Evolutionary conservation across 2,797 vertebrate genomes (phyloP).

Genomic region (Lerista edwardsae): DNA sequence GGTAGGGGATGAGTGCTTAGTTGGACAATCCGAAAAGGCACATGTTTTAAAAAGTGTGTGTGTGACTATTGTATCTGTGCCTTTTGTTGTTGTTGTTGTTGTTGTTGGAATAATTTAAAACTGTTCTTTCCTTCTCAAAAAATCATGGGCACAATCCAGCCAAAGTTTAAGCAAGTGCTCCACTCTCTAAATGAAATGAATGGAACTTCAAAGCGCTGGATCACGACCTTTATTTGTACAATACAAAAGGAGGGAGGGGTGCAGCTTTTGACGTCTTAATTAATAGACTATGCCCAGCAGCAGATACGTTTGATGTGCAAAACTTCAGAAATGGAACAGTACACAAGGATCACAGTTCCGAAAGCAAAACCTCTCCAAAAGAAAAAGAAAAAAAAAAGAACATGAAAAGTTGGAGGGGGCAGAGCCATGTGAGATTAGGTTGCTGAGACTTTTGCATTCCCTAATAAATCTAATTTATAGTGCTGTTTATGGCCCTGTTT

Average conservation of each 20-base stretch:
- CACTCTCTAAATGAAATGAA: not conserved
- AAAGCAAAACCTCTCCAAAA: not conserved
- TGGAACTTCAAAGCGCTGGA: not conserved
- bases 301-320: not conserved
- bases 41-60: not conserved
- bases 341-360: not conserved
- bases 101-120: no score
- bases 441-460: not conserved
- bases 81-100: not conserved
- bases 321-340: not conserved
- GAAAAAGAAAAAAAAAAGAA: no score
- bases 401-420: no score
- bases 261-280: not conserved
- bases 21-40: not conserved
- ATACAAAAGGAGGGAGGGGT: not conserved
- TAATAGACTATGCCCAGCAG: not conserved
- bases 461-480: conserved; percentile 3
- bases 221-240: not conserved
- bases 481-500: not conserved
- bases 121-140: not conserved
- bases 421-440: not conserved
- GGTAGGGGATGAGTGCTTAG: no score
- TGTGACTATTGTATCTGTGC: not conserved
- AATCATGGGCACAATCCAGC: not conserved
- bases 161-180: not conserved